phyloP scores from a whole-genome alignment of 2,797 vertebrate species.

The Numenius phaeopus region DNA sequence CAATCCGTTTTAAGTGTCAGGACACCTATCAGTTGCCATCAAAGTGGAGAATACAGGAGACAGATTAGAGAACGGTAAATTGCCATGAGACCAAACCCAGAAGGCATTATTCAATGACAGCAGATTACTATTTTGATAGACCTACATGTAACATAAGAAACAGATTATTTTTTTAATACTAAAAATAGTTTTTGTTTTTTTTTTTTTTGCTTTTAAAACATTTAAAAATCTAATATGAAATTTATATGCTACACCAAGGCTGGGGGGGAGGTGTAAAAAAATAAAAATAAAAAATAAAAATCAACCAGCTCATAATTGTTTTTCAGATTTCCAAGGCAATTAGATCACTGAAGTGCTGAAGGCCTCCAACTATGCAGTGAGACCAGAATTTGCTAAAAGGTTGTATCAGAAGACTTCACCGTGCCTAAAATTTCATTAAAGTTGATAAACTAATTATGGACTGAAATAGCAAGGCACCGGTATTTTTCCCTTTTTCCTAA shows the following conservation, averaged over 20 bases:
- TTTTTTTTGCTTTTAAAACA: background rate
- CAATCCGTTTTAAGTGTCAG: background rate
- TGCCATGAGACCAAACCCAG: background rate
- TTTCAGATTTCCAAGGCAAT: background rate
- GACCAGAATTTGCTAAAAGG: background rate
- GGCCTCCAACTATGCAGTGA: background rate
- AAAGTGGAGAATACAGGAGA: background rate
- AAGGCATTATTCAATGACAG: background rate
- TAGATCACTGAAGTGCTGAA: background rate
- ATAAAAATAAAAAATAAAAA: background rate
- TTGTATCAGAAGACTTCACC: background rate
- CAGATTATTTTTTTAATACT: background rate
- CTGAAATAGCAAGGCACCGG: background rate
- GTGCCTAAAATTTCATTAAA: background rate
- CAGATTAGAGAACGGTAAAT: background rate
- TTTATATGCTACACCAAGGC: background rate
- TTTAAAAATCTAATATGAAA: background rate
- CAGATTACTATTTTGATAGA: background rate
- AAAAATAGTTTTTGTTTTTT: background rate
- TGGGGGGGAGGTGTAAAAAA: background rate
- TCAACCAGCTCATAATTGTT: background rate
- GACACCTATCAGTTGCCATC: background rate
- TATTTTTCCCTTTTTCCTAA: background rate
- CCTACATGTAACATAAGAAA: background rate
- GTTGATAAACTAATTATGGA: background rate